Percentiles rank a stretch among this genome's conserved stretches.
phyloP scores from a whole-genome alignment of 2,797 vertebrate species.

The Ataeniobius toweri region DNA sequence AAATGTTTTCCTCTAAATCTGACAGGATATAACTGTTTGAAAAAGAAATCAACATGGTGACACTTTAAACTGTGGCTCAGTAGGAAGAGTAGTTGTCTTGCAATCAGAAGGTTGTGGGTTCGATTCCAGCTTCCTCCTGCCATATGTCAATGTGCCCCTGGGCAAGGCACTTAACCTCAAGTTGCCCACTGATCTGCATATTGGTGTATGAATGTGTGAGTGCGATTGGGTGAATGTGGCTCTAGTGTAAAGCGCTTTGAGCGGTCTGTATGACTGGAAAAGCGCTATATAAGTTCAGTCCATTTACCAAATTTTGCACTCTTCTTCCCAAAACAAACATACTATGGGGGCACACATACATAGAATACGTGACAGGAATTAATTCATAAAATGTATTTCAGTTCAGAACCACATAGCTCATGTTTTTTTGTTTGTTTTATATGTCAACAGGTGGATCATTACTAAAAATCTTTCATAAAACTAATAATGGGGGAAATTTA shows the following conservation, averaged over 20 bases:
- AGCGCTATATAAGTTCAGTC: too few relatives aligned
- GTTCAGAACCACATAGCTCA: not conserved
- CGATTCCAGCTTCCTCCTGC: too few relatives aligned
- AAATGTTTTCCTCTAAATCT: not conserved
- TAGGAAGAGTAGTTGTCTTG: too few relatives aligned
- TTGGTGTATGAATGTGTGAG: too few relatives aligned
- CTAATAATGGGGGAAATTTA: not conserved
- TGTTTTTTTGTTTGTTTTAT: not conserved
- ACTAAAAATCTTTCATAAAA: not conserved
- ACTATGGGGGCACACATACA: not conserved
- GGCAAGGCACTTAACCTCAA: too few relatives aligned
- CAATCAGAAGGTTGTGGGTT: too few relatives aligned
- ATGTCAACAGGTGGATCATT: not conserved
- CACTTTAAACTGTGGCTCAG: not conserved
- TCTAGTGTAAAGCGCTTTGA: too few relatives aligned
- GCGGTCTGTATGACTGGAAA: too few relatives aligned
- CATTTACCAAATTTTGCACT: not conserved
- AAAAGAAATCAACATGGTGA: not conserved
- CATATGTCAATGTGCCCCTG: too few relatives aligned
- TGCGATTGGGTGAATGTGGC: too few relatives aligned
- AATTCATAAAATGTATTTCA: not conserved
- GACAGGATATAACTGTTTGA: not conserved
- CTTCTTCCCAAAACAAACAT: not conserved
- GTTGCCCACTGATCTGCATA: too few relatives aligned
- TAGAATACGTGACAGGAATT: not conserved